Evolutionary conservation across 2,113 vertebrate genomes (phyloP).

Genomic region (Atherinomorus stipes): DNA sequence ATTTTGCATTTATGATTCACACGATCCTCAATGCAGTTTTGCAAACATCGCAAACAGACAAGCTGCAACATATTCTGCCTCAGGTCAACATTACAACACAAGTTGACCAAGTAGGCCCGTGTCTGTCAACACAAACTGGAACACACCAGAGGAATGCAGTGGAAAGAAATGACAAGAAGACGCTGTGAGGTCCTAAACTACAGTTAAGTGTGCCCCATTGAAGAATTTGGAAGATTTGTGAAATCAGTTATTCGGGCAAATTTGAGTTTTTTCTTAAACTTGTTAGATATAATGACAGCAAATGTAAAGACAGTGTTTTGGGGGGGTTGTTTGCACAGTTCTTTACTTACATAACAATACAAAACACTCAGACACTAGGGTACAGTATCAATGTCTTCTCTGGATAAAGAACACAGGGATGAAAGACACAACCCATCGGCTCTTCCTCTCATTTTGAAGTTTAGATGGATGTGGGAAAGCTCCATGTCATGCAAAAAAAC

Average conservation of each 20-base stretch:
- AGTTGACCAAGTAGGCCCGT: conserved; percentile 40
- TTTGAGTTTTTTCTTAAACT: neutral
- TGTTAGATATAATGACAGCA: no score
- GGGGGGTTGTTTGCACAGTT: neutral
- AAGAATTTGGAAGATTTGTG: neutral
- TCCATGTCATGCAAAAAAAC: conserved; percentile 41
- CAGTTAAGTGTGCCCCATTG: neutral
- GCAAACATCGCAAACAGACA: conserved; percentile 53
- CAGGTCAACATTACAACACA: conserved; percentile 38
- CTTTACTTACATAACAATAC: conserved; percentile 11
- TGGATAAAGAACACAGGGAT: conserved; percentile 17
- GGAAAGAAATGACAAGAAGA: neutral
- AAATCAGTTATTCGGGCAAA: neutral
- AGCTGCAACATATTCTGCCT: conserved; percentile 61
- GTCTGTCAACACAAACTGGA: conserved; percentile 45
- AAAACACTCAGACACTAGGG: conserved; percentile 8
- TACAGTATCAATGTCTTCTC: conserved; percentile 39
- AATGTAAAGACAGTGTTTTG: no score
- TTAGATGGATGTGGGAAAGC: conserved; percentile 55
- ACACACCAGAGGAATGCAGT: conserved; percentile 46
- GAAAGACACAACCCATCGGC: conserved; percentile 50
- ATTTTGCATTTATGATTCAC: conserved; percentile 1
- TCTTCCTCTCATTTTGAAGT: conserved; percentile 38
- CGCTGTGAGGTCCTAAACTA: conserved; percentile 9
- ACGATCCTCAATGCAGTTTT: conserved; percentile 20